Conservation (phyloP, 1,140 invertebrate species). For the Papilio aristodemus region DNA sequence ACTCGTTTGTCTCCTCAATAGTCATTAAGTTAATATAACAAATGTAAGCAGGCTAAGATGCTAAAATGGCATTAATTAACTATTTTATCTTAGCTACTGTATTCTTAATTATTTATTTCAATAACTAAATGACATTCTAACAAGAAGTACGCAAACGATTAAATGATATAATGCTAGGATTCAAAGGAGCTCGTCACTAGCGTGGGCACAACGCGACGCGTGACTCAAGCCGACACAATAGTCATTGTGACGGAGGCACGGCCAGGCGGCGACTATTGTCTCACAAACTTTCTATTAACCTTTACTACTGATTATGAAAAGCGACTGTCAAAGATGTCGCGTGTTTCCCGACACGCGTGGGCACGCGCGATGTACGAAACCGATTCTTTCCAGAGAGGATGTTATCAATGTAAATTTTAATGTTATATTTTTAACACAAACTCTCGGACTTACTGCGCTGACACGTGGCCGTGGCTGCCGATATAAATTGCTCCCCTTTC, state of each 20-base stretch:
- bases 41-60: too few relatives aligned
- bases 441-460: too few relatives aligned
- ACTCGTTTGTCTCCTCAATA: too few relatives aligned
- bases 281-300: constrained; percentile 64
- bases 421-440: too few relatives aligned
- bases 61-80: too few relatives aligned
- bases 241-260: constrained; percentile 50
- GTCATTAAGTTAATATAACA: too few relatives aligned
- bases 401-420: background rate
- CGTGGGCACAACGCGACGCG: constrained; percentile 48
- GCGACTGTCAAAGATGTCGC: constrained; percentile 43
- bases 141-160: too few relatives aligned
- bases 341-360: constrained; percentile 29
- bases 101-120: too few relatives aligned
- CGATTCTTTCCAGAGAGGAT: background rate
- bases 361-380: constrained; percentile 16
- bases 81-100: too few relatives aligned
- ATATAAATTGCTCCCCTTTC: too few relatives aligned
- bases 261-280: constrained; percentile 48
- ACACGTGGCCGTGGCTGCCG: too few relatives aligned
- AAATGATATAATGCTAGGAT: constrained; percentile 21
- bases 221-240: constrained; percentile 46
- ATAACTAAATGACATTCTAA: too few relatives aligned
- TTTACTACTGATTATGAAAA: constrained; percentile 57
- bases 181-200: constrained; percentile 24